Conservation (phyloP, 2,888 invertebrate species). For the Lordiphosa fenestrarum region DNA sequence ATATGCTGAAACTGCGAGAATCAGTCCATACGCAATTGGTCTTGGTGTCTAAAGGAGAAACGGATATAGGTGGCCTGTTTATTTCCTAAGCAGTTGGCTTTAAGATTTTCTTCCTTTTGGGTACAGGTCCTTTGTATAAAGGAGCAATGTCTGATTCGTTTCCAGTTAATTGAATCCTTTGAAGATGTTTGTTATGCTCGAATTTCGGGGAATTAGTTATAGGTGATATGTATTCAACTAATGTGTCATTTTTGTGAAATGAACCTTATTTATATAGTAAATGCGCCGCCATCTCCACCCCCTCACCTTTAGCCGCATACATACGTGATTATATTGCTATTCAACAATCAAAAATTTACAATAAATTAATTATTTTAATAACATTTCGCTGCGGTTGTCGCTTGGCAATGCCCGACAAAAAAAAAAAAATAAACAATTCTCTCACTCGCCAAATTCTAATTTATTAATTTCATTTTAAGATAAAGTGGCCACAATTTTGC, state of each 20-base stretch:
- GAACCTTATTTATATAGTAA: conserved; percentile 15
- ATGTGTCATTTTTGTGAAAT: neutral
- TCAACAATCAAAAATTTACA: conserved; percentile 38
- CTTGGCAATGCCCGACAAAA: conserved; percentile 7
- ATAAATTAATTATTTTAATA: conserved; percentile 19
- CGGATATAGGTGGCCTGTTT: too few relatives aligned
- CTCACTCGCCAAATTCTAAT: conserved; percentile 48
- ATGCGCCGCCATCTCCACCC: conserved; percentile 11
- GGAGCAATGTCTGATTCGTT: too few relatives aligned
- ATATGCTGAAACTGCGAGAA: too few relatives aligned
- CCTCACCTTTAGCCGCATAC: conserved; percentile 22
- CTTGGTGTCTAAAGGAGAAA: too few relatives aligned
- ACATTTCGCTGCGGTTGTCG: conserved; percentile 26
- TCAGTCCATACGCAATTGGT: too few relatives aligned
- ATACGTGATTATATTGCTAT: conserved; percentile 69
- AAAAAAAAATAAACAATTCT: conserved; percentile 4
- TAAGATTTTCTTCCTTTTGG: too few relatives aligned
- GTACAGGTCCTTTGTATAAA: too few relatives aligned
- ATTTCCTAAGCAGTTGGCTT: too few relatives aligned
- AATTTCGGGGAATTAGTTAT: too few relatives aligned
- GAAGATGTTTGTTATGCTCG: too few relatives aligned
- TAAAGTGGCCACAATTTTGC: conserved; percentile 39
- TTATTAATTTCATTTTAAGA: conserved; percentile 71
- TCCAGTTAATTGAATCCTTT: too few relatives aligned
- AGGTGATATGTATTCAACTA: too few relatives aligned